A percentile compares a stretch with the other conserved stretches of the same genome.
phyloP scores from a whole-genome alignment of 92 coral and sea anemone genomes.

The Zoanthus solanderi region DNA sequence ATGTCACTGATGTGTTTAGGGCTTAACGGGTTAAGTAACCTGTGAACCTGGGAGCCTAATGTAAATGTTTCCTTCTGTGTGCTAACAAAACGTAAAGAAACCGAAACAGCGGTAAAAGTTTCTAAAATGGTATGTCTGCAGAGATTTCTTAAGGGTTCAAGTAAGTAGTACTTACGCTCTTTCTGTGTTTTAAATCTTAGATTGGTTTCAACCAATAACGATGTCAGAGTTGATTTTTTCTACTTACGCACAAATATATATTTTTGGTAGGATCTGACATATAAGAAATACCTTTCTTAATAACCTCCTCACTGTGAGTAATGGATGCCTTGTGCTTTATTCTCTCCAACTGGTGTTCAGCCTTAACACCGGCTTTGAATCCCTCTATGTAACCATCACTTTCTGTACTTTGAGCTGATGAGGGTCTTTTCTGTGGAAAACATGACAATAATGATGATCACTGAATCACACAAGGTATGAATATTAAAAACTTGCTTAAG shows the following conservation, averaged over 20 bases:
- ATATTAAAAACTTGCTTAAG: neutral
- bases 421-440: slow-evolving; percentile 69
- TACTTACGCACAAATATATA: neutral
- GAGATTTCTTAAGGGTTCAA: too few species aligned
- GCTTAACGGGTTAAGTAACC: too few species aligned
- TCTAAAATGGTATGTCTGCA: too few species aligned
- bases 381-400: slow-evolving; percentile 87
- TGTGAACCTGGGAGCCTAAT: too few species aligned
- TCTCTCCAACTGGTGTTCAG: slow-evolving; percentile 82
- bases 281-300: slow-evolving; percentile 68
- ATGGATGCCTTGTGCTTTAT: slow-evolving; percentile 77
- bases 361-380: slow-evolving; percentile 87
- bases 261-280: neutral
- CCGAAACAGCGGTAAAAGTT: too few species aligned
- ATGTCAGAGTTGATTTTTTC: neutral
- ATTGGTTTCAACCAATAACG: neutral
- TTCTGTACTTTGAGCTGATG: slow-evolving; percentile 71
- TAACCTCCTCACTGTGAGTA: slow-evolving; percentile 75
- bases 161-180: too few species aligned
- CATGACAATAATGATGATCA: neutral
- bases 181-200: too few species aligned
- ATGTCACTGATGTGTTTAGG: too few species aligned
- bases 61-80: too few species aligned
- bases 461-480: neutral
- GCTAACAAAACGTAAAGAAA: too few species aligned